These are phyloP conservation scores for Nesometra sesokonis DNA, from an alignment of 35 echinoderm and acorn worm genomes.

Conservation along the genomic window DNA sequence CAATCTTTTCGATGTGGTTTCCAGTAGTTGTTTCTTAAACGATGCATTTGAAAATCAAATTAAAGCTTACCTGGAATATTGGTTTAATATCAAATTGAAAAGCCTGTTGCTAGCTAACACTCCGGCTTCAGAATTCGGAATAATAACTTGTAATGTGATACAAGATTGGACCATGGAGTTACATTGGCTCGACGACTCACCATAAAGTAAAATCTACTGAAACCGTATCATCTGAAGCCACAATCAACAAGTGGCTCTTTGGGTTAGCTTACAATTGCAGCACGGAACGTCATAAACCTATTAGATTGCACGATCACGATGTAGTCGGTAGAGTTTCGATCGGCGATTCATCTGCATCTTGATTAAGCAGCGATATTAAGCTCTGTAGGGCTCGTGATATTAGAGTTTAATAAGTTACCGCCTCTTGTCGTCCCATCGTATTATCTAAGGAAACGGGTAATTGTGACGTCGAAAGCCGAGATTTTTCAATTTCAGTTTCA, in stretches of 20 bases:
- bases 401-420: background rate
- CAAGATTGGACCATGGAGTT: background rate
- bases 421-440: background rate
- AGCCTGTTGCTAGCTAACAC: too few species aligned
- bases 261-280: background rate
- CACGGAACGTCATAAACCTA: background rate
- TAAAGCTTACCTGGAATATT: too few species aligned
- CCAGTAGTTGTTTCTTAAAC: too few species aligned
- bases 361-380: background rate
- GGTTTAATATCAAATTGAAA: too few species aligned
- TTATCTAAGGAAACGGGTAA: background rate
- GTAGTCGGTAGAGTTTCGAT: background rate
- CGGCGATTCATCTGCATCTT: background rate
- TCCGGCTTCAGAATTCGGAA: background rate
- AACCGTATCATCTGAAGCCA: background rate
- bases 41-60: too few species aligned
- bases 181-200: background rate
- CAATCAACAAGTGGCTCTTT: background rate
- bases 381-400: background rate
- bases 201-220: background rate
- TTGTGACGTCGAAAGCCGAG: background rate
- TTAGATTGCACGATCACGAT: background rate
- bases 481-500: background rate
- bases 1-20: too few species aligned
- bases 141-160: background rate